Evolutionary conservation across 2,113 vertebrate species (phyloP).

Genomic region (Tupaia tana): DNA sequence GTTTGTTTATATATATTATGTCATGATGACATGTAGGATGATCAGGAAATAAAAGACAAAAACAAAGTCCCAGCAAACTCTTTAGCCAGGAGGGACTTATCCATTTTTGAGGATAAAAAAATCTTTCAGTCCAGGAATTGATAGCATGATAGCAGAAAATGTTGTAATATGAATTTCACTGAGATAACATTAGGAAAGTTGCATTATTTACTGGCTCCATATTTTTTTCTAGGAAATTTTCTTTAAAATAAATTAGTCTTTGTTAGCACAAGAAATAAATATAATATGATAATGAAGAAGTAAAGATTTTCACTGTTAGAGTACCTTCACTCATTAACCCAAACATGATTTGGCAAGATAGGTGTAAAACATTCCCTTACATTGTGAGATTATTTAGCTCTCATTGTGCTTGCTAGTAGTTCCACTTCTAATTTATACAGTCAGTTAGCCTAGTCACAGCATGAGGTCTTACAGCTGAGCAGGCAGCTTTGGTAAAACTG

Average conservation of each 20-base stretch:
- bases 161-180: background rate
- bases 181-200: background rate
- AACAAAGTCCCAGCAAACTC: background rate
- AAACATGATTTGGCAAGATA: conserved; percentile 46
- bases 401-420: conserved; percentile 49
- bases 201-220: background rate
- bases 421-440: conserved; percentile 75
- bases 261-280: background rate
- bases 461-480: conserved; percentile 68
- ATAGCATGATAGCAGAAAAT: conserved; percentile 7
- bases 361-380: conserved; percentile 54
- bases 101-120: background rate
- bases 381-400: conserved; percentile 40
- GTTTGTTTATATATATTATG: background rate
- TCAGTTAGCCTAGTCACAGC: conserved; percentile 73
- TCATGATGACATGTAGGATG: background rate
- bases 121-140: background rate
- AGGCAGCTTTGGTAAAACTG: conserved; percentile 67
- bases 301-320: background rate
- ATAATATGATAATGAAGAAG: background rate
- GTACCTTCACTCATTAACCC: background rate
- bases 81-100: background rate
- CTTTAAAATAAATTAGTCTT: background rate
- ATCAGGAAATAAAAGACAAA: background rate
- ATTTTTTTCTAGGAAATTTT: conserved; percentile 27